Base-by-base conservation (phyloP, 1,140 invertebrate genomes). In the Cyclina sinensis region DNA sequence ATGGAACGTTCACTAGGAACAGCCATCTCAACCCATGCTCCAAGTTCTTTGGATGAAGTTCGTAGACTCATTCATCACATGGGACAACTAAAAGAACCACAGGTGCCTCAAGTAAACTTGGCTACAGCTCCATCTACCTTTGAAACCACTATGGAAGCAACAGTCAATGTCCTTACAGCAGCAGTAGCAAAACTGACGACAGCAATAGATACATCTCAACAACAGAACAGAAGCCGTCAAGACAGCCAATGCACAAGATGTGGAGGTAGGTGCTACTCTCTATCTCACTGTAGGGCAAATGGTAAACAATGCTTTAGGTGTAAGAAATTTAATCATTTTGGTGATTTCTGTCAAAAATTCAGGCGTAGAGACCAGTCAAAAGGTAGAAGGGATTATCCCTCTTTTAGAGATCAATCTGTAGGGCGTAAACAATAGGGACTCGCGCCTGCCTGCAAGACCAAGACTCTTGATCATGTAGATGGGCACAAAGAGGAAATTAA, bases 11-110 rank as follows among this genome's bases (percentile, higher is more conserved):
- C 70, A 37, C 21, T 74, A 5, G 70, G 70, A 43, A 35, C 35
- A 21, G 70, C 70, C 35, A 74, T 74, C 11, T 43, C 35, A 39
- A 74, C 70, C 2, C 70, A 74, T 35, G 70, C 70, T 24, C 70
- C 70, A 24, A 54, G n/a, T n/a, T n/a, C n/a, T n/a, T n/a, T 51
- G 21, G 48, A 51, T 12, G 16, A 54, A 5, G 43, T 54, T 2
- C 43, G 76, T 32, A 32, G 54, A 32, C n/a, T 48, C 1, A 9
- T 27, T 30, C n/a, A 27, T 1, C 21, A 48, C 27, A 27, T 51
- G 48, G 16, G 32, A 21, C 73, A 39, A 54, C 21, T 2, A 54
- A 5, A 39, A 51, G 21, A 5, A 54, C 11, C n/a, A 18, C 46
- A 5, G 14, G 73, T 12, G 24, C 5, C 21, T 1, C n/a, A n/a